Base-by-base conservation (phyloP, 2,888 invertebrate genomes). In the Ophion ellenae region DNA sequence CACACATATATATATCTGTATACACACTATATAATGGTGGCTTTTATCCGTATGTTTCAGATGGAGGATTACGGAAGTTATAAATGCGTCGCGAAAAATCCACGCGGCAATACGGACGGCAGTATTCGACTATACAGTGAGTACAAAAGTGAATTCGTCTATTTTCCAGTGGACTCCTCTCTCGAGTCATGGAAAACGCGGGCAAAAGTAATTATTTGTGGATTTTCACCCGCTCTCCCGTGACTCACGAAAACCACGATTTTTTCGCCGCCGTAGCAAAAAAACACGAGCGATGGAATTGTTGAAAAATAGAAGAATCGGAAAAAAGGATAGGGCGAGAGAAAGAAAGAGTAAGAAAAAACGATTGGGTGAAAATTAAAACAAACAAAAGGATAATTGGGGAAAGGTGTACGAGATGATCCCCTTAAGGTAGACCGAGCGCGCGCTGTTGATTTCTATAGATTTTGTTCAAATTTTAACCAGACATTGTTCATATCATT, bases 61-160 rank as follows among this genome's bases (percentile, higher is more conserved):
- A 96, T 96, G 88, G 96, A 95, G 90, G 98, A 98, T 94, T 98
- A 97, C 93, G 98, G 98, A 36, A 97, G 96, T 76, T 98, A 98
- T 94, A 98, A 97, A 94, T 98, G 98, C 94, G 96, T 97, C 36
- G 97, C 98, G 86, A 98, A 98, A 95, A 98, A 98, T 95, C 98
- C 98, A 82, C 95, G 98, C 88, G 98, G 98, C 87, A 98, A 98
- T 94, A 98, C 98, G 71, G 98, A 98, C 94, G 98, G 98, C 88
- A 97, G 97, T 87, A 98, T 98, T 93, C 96, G 97, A 90, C 95
- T 98, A 88, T 98, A 98, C 94, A 97, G 98, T 98, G 95, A 97
- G 97, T 96, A 92, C 1, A 36, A 36, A 32, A n/a, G 24, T 47
- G 6, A 14, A 24, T 45, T 45, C 45, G 45, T 45, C 45, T 45